Evolutionary conservation across 2,888 invertebrate genomes (phyloP), one percentile per base, ranked within the genome.

Genomic region (Parelbella ahira): DNA sequence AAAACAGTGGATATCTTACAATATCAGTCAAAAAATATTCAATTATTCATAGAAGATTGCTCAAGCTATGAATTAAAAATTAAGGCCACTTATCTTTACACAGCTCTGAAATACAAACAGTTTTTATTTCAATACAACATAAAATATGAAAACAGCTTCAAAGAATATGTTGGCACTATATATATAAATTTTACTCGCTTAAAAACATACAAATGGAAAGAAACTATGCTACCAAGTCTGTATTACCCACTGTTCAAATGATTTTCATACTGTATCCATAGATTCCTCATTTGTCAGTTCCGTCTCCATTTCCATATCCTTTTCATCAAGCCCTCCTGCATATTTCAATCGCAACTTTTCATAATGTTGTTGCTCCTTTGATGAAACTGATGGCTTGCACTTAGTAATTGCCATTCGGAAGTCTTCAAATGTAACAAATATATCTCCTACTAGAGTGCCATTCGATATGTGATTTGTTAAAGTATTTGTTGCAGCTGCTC

Each of bases 381-480:
- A 86, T 9, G 92, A 92, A 8, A 98, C 96, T 0, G 98, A 98
- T 6, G 98, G 97, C 60, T 93, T 92, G 46, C 97, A 91, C 77
- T 94, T 93, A 5, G 87, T 74, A 15, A 97, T 87, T 0, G 97
- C 98, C 44, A 86, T 75, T 47, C 92, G 88, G 58, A 98, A 94
- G 71, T 98, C 96, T 45, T 91, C 84, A 25, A 83, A 89, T 2
- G 86, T 86, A 0, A 96, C 93, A 44, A 88, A 86, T 46, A 92
- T 80, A n/a, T 89, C 88, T 1, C 88, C 88, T 36, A 88, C 82
- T 0, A 83, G 57, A 1, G 88, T 82, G 1, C 84, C 86, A 50
- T 84, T 82, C 1, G 89, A 73, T 56, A 97, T 92, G 44, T 93
- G 91, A 53, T 94, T 94, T 42, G 93, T 93, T 27, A 98, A 76